Conservation (phyloP, 2,888 invertebrate genomes). For the Dioctria rufipes region DNA sequence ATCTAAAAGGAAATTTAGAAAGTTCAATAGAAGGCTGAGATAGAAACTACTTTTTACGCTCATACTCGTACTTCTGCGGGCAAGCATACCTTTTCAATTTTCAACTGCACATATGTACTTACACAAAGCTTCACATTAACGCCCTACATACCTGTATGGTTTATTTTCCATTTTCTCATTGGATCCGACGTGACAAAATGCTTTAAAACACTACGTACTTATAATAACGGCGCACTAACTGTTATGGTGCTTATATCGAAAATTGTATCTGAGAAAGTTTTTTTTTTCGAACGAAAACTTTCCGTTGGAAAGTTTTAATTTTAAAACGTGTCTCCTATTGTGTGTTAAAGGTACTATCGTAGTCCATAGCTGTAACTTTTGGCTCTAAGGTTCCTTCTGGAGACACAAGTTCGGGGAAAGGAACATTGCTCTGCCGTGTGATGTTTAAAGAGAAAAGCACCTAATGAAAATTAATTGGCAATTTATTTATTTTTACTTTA, state of each 20-base stretch:
- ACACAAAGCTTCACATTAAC: not conserved
- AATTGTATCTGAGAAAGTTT: conserved; percentile 40
- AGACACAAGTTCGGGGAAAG: conserved; percentile 24
- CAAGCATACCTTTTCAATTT: conserved; percentile 12
- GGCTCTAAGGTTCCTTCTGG: conserved; percentile 45
- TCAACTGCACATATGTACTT: not conserved
- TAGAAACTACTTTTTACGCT: too few relatives aligned
- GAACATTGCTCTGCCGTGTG: conserved; percentile 13
- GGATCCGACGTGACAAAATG: not conserved
- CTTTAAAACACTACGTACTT: not conserved
- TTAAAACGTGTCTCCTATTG: conserved; percentile 51
- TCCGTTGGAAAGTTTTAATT: conserved; percentile 43
- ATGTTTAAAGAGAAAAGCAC: conserved; percentile 35
- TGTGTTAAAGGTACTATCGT: conserved; percentile 23
- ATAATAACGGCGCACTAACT: not conserved
- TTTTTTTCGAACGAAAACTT: conserved; percentile 38
- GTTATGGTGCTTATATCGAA: conserved; percentile 12
- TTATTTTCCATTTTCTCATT: conserved; percentile 23
- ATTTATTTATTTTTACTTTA: conserved; percentile 61
- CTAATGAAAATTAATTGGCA: conserved; percentile 62
- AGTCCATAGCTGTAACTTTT: conserved; percentile 5
- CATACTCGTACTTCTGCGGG: too few relatives aligned
- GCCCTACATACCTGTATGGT: not conserved
- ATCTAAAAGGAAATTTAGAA: conserved; percentile 23
- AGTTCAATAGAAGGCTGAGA: not conserved